phyloP scores from a whole-genome alignment of 2,797 vertebrate species.

The Capromys pilorides region DNA sequence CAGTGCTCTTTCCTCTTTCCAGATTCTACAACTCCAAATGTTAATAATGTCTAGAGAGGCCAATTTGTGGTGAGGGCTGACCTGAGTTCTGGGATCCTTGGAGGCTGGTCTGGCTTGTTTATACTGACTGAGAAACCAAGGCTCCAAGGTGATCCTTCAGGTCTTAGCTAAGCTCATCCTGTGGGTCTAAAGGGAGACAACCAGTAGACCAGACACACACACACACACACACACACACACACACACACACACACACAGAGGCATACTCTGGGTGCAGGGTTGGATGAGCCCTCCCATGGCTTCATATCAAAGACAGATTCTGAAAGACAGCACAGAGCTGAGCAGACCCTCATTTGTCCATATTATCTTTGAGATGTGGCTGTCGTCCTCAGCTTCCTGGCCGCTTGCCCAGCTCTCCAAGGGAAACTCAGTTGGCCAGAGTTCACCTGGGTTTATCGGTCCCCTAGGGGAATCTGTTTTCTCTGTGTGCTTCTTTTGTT shows the following conservation, averaged over 20 bases:
- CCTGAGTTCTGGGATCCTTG: not conserved
- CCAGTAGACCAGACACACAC: conserved; percentile 39
- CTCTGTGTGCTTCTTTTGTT: conserved; percentile 81
- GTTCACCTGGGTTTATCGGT: conserved; percentile 85
- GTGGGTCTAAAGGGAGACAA: not conserved
- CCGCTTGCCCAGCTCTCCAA: conserved; percentile 44
- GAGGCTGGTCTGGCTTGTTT: not conserved
- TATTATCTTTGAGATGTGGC: conserved; percentile 49
- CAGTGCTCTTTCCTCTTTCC: not conserved
- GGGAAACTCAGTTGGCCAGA: conserved; percentile 75
- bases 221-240: not conserved
- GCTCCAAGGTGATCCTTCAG: not conserved
- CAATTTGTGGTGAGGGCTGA: not conserved
- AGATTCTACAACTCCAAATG: not conserved
- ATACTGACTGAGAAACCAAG: not conserved
- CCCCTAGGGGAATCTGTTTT: conserved; percentile 81
- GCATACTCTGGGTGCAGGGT: not conserved
- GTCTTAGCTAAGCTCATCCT: fast-evolving
- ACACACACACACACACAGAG: not conserved
- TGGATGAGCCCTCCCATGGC: not conserved
- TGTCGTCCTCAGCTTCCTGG: conserved; percentile 55
- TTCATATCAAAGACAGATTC: conserved; percentile 54
- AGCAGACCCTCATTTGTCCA: conserved; percentile 52
- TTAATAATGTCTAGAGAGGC: not conserved
- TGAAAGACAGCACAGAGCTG: conserved; percentile 36